Conservation (phyloP, 2,888 invertebrate genomes). For the Drosophila nr. perissopoda region DNA sequence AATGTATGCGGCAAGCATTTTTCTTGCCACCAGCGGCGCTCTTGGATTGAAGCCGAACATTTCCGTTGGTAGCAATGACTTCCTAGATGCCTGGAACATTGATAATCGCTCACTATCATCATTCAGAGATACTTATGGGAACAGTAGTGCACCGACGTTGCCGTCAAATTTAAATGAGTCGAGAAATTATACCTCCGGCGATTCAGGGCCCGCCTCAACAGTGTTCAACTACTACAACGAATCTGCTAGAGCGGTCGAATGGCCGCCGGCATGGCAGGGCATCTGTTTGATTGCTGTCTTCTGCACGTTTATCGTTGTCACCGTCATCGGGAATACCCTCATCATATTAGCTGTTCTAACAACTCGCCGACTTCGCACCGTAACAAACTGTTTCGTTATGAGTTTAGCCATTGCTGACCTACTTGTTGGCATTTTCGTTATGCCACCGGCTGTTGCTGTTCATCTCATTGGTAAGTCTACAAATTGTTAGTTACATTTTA, state of each 20-base stretch:
- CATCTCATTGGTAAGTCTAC: conserved; percentile 90
- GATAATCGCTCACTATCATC: conserved; percentile 40
- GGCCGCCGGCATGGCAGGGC: conserved; percentile 85
- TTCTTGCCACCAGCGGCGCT: conserved; percentile 63
- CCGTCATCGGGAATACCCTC: conserved; percentile 94
- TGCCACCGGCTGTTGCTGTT: conserved; percentile 96
- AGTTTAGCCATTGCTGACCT: conserved; percentile 97
- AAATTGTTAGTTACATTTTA: not conserved
- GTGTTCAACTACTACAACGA: conserved; percentile 72
- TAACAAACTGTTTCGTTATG: conserved; percentile 98
- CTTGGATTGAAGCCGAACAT: conserved; percentile 58
- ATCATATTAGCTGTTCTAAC: conserved; percentile 96
- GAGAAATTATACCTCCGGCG: conserved; percentile 29
- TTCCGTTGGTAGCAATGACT: conserved; percentile 65
- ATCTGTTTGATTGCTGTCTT: conserved; percentile 88
- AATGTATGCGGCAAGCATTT: conserved; percentile 71
- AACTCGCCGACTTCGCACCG: conserved; percentile 93
- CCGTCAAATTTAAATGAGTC: conserved; percentile 45
- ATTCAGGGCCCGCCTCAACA: conserved; percentile 40
- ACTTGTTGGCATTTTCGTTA: conserved; percentile 95
- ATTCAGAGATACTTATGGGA: conserved; percentile 6
- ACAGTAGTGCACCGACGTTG: conserved; percentile 11
- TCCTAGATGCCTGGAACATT: conserved; percentile 50
- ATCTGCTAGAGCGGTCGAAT: conserved; percentile 71
- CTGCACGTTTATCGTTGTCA: conserved; percentile 89